A percentile compares a stretch with the other conserved stretches of the same genome.
phyloP scores from a whole-genome alignment of 2,797 vertebrate genomes.

The Enoplosus armatus region DNA sequence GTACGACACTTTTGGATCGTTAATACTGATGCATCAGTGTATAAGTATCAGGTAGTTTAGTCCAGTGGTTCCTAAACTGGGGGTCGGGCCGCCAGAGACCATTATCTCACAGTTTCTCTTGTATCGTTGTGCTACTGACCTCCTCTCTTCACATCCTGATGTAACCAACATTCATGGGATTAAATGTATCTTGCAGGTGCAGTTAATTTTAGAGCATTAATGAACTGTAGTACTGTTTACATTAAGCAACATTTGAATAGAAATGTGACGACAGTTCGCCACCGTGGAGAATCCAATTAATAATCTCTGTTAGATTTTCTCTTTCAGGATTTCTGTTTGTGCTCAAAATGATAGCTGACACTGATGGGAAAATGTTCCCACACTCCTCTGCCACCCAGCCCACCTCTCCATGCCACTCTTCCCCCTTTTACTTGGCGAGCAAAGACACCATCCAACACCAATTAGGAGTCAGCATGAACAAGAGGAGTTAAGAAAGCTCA shows the following conservation, averaged over 20 bases:
- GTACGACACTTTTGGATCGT: background rate
- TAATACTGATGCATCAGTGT: too few species aligned
- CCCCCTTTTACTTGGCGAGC: slow-evolving; percentile 14
- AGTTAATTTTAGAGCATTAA: too few species aligned
- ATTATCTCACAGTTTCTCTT: too few species aligned
- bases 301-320: background rate
- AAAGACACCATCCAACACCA: slow-evolving; percentile 22
- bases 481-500: slow-evolving; percentile 43
- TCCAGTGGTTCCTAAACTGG: background rate
- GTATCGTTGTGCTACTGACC: too few species aligned
- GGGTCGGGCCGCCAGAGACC: too few species aligned
- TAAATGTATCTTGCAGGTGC: too few species aligned
- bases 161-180: too few species aligned
- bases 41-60: background rate
- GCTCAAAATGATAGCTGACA: background rate
- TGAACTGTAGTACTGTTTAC: too few species aligned
- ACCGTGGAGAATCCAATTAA: background rate
- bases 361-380: slow-evolving; percentile 33
- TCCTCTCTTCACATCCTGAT: too few species aligned
- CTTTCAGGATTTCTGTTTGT: background rate
- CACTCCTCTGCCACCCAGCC: background rate
- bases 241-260: too few species aligned
- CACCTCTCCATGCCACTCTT: background rate
- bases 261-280: too few species aligned
- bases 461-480: slow-evolving; percentile 18